These are phyloP conservation scores for Drosophila atripex DNA, from an alignment of 2,888 invertebrate species.

Conservation along the genomic window DNA sequence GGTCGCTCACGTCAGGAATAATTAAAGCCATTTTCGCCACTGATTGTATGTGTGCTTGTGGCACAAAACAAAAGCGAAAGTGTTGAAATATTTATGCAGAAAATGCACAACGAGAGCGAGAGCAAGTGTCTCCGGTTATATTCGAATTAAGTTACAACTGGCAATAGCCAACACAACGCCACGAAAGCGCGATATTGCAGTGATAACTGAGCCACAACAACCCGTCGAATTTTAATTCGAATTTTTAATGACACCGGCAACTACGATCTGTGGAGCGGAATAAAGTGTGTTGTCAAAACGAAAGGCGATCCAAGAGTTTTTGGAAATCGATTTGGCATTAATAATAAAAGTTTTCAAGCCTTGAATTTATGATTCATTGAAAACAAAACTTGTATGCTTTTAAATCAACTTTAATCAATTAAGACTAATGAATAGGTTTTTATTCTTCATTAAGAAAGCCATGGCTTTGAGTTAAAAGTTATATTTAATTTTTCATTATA, in stretches of 20 bases:
- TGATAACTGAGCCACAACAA: conserved; percentile 18
- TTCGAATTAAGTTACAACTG: conserved; percentile 12
- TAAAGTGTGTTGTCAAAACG: conserved; percentile 15
- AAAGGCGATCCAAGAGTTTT: conserved; percentile 26
- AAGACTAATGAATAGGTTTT: no score
- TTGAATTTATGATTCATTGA: neutral
- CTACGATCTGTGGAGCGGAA: conserved; percentile 23
- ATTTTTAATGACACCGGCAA: conserved; percentile 60
- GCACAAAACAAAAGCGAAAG: conserved; percentile 79
- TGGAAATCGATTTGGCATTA: neutral
- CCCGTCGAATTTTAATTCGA: conserved; percentile 57
- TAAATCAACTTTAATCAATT: neutral
- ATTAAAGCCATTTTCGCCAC: conserved; percentile 66
- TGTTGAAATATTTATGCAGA: conserved; percentile 80
- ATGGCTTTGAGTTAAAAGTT: no score
- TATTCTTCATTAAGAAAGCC: no score
- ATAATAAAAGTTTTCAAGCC: neutral
- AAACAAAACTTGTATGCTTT: neutral
- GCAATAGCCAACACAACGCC: conserved; percentile 8
- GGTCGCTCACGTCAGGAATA: conserved; percentile 60
- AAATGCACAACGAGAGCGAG: conserved; percentile 60
- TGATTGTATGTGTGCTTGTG: conserved; percentile 34
- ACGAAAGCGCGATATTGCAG: neutral
- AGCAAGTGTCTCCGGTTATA: conserved; percentile 54
- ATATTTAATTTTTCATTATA: no score